Evolutionary conservation across 2,888 invertebrate species (phyloP).

Genomic region (Eledone cirrhosa): DNA sequence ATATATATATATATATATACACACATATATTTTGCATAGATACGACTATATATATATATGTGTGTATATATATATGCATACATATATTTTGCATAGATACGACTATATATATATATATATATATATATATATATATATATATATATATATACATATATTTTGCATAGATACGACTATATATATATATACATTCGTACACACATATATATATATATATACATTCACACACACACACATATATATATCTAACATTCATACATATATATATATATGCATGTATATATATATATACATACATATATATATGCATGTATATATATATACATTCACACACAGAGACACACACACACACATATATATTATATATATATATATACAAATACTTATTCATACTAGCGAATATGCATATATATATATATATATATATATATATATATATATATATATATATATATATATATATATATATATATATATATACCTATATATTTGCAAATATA

Average conservation of each 20-base stretch:
- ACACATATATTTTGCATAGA: neutral
- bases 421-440: neutral
- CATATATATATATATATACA: neutral
- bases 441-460: constrained; percentile 3
- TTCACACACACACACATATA: neutral
- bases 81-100: too few species aligned
- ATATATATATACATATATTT: neutral
- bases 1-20: too few species aligned
- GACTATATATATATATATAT: neutral
- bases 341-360: neutral
- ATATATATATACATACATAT: neutral
- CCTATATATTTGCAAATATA: neutral
- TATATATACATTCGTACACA: too few species aligned
- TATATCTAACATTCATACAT: neutral
- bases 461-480: neutral
- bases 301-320: neutral
- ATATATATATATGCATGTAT: neutral
- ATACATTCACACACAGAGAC: neutral
- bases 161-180: neutral
- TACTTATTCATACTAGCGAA: too few species aligned
- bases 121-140: neutral
- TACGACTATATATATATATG: too few species aligned
- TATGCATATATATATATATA: neutral
- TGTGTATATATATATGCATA: too few species aligned
- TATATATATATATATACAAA: neutral